Evolutionary conservation across 2,797 vertebrate species (phyloP), one percentile per base, ranked within the genome.

Genomic region (Eptatretus atami): DNA sequence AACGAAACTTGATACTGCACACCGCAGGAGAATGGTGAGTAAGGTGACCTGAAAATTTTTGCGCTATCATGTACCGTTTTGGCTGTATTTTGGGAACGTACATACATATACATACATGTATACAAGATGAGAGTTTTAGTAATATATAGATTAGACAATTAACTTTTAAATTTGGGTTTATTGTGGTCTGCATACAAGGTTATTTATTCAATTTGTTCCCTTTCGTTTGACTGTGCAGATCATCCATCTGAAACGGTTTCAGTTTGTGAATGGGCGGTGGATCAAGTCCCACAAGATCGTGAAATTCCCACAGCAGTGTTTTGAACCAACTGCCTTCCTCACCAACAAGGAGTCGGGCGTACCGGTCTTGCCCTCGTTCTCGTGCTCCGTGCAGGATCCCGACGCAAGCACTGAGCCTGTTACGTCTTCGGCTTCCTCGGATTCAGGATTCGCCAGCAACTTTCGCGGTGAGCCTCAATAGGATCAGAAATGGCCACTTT

Each of bases 271-370:
- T 1, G 87, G 85, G 1, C 86, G 90, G 68, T 98, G 92, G 92
- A 96, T 98, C 73, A 98, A 98, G 71, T 98, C 92, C 63, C 92
- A 98, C 75, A 98, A 98, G 77, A 98, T 98, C 4, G 92, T 98
- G 63, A 94, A 95, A 74, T 96, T 98, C 69, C 92, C 87, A 14
- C 69, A 80, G 54, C 80, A 85, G 73, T 81, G 70, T 64, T 96
- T 95, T 70, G 85, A 98, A 72, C 88, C 92, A 63, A 82, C 84
- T 74, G 84, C 84, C 68, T 96, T 96, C 73, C 75, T 98, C 76
- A 12, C 57, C 25, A n/a, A 12, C 57, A 25, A n/a, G n/a, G 57
- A n/a, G n/a, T 12, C 57, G 57, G n/a, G n/a, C 57, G 57, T 25
- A n/a, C 9, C 55, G 1, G 55, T 19, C 31, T 44, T 44, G 31